These are phyloP conservation scores for Dasyurus viverrinus DNA, from an alignment of 2,113 vertebrate genomes.

Conservation along the genomic window DNA sequence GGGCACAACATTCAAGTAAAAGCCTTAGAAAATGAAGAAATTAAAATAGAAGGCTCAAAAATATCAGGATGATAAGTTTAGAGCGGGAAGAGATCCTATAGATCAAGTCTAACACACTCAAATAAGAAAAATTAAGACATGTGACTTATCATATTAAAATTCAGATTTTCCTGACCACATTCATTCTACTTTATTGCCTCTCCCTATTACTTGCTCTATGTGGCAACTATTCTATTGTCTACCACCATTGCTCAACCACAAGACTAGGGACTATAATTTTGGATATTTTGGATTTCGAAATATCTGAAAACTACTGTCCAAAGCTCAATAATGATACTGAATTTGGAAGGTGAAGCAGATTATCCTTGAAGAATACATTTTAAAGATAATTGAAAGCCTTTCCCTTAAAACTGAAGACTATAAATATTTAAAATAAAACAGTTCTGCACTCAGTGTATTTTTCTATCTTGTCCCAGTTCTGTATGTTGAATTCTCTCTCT, in stretches of 20 bases:
- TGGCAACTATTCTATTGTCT: background rate
- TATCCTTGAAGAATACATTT: background rate
- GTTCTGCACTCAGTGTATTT: background rate
- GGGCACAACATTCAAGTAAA: background rate
- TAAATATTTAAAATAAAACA: background rate
- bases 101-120: background rate
- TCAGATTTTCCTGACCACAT: background rate
- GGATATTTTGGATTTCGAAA: background rate
- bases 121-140: background rate
- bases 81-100: background rate
- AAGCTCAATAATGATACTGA: background rate
- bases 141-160: background rate
- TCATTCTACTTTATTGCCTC: background rate
- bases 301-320: background rate
- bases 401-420: constrained; percentile 38
- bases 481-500: background rate
- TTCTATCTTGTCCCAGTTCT: background rate
- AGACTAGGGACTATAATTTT: background rate
- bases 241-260: background rate
- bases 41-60: background rate
- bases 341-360: background rate
- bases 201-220: background rate
- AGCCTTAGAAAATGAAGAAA: background rate
- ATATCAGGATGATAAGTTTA: background rate
- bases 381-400: constrained; percentile 14